Conservation (phyloP, 2,888 invertebrate species). For the Brachyptera risi region DNA sequence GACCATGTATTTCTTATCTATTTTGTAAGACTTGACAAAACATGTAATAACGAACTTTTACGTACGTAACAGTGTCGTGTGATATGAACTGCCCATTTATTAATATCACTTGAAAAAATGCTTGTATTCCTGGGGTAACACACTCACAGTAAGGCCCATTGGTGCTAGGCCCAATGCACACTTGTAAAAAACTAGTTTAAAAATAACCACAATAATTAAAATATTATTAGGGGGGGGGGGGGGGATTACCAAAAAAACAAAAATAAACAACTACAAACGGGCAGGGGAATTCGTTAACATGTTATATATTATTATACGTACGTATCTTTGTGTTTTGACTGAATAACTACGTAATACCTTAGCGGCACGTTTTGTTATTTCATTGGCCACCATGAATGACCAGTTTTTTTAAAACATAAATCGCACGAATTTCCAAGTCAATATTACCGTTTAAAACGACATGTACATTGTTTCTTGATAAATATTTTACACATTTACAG, state of each 20-base stretch:
- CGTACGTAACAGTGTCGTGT: too few species aligned
- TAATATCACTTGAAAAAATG: slow-evolving; percentile 20
- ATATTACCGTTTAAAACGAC: neutral
- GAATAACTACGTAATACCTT: neutral
- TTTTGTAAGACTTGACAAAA: too few species aligned
- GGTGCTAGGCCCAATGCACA: slow-evolving; percentile 2
- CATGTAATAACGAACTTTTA: too few species aligned
- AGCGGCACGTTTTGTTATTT: neutral
- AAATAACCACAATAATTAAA: slow-evolving; percentile 18
- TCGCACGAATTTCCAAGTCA: neutral
- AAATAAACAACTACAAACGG: too few species aligned
- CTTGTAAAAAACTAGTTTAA: slow-evolving; percentile 8
- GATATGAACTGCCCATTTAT: slow-evolving; percentile 8
- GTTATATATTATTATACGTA: too few species aligned
- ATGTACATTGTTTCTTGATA: too few species aligned
- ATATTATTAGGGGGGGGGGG: neutral
- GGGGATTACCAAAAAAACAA: neutral
- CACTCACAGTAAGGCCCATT: slow-evolving; percentile 11
- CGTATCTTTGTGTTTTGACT: neutral
- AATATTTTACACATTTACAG: slow-evolving; percentile 6
- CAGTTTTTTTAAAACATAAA: slow-evolving; percentile 1
- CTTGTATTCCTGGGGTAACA: slow-evolving; percentile 4
- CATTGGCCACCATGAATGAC: neutral
- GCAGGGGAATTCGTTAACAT: neutral
- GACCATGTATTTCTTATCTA: too few species aligned